Percentiles rank a stretch among this genome's conserved stretches.
phyloP scores from a whole-genome alignment of 92 coral and sea anemone species.

The Umimayanthus chanpuru region DNA sequence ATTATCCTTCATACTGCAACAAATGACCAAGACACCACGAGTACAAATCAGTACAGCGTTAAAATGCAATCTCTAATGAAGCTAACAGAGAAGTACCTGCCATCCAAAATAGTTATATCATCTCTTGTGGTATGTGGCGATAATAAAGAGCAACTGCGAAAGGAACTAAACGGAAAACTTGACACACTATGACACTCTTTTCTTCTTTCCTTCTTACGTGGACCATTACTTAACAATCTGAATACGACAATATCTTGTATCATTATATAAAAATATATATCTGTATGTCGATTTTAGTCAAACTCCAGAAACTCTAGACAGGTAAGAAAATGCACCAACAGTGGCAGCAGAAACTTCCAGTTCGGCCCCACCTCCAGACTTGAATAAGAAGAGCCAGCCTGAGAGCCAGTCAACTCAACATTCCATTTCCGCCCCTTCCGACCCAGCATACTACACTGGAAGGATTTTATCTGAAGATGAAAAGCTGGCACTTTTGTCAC shows the following conservation, averaged over 20 bases:
- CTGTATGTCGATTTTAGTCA: constrained; percentile 28
- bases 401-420: constrained; percentile 33
- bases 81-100: constrained; percentile 40
- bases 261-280: constrained; percentile 5
- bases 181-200: too few relatives aligned
- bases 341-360: neutral
- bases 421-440: constrained; percentile 12
- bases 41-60: constrained; percentile 16
- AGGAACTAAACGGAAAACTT: constrained; percentile 19
- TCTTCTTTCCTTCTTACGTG: constrained; percentile 27
- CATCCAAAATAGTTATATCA: constrained; percentile 31
- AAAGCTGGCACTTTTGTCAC: constrained; percentile 29
- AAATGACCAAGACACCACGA: constrained; percentile 26
- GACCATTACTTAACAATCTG: constrained; percentile 6
- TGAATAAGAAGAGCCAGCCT: constrained; percentile 14
- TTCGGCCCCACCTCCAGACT: constrained; percentile 8
- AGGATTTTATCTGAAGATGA: constrained; percentile 37
- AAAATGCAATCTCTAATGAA: constrained; percentile 33
- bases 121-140: constrained; percentile 38
- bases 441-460: constrained; percentile 41
- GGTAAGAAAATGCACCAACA: constrained; percentile 21
- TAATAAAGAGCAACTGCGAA: neutral
- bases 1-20: constrained; percentile 32
- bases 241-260: constrained; percentile 20
- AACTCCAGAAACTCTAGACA: constrained; percentile 20